Evolutionary conservation across 1,140 invertebrate genomes (phyloP).

Genomic region (Philotrypesis tridentata): DNA sequence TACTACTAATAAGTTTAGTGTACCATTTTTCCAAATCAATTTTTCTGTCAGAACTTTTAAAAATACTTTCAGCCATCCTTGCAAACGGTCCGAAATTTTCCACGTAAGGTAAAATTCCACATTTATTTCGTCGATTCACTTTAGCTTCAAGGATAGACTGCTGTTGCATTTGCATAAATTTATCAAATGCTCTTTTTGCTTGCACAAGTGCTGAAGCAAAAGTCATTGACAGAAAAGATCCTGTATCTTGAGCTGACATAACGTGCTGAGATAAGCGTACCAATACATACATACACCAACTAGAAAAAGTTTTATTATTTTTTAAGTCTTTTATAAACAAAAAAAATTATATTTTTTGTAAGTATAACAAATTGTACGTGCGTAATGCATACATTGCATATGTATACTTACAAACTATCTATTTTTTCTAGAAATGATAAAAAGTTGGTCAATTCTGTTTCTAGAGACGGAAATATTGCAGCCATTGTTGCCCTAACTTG

Average conservation of each 20-base stretch:
- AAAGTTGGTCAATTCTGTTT: slow-evolving; percentile 89
- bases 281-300: slow-evolving; percentile 93
- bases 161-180: slow-evolving; percentile 91
- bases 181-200: slow-evolving; percentile 96
- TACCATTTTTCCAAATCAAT: slow-evolving; percentile 99
- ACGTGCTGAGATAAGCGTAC: slow-evolving; percentile 93
- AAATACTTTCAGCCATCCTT: slow-evolving; percentile 89
- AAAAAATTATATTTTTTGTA: not conserved
- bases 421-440: slow-evolving; percentile 89
- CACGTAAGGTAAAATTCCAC: slow-evolving; percentile 94
- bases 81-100: slow-evolving; percentile 93
- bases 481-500: slow-evolving; percentile 90
- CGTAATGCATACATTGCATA: not conserved
- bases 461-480: slow-evolving; percentile 89
- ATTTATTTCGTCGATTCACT: slow-evolving; percentile 83
- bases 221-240: slow-evolving; percentile 92
- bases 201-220: slow-evolving; percentile 91
- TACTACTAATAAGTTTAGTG: slow-evolving; percentile 85
- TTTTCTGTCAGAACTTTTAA: slow-evolving; percentile 89
- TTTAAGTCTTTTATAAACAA: not conserved
- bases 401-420: slow-evolving; percentile 87
- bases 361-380: not conserved
- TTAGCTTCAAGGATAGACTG: slow-evolving; percentile 87
- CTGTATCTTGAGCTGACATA: slow-evolving; percentile 91
- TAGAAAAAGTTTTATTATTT: slow-evolving; percentile 65